Evolutionary conservation across 2,797 vertebrate genomes (phyloP), one percentile per base, ranked within the genome.

Genomic region (Danio kyathit): DNA sequence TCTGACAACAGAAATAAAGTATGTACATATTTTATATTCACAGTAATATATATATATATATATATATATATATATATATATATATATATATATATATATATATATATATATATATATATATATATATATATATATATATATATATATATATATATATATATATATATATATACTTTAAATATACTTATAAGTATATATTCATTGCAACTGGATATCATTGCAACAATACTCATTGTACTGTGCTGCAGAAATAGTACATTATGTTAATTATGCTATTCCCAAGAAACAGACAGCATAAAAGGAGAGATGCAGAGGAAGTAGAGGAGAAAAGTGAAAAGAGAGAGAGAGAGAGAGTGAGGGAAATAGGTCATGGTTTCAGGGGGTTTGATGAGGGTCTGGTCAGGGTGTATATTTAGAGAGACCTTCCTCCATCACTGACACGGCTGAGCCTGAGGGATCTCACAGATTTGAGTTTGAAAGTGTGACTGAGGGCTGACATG

Each of bases 311-410:
- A 43, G 16, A 1, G 4, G 16, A 21, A 69, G 41, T 17, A 10
- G n/a, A 13, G n/a, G 49, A 38, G 7, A 41, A 56, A 12, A 29
- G 38, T 80, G 43, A 63, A 46, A 16, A 70, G 29, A 51, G 41
- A n/a, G 17, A 46, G 14, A 81, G 65, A 67, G 16, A 49, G 67
- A 85, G 12, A 51, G 13, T 66, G 11, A 71, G 73, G 41, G 21
- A 51, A 74, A 84, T 92, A 89, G 91, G 91, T 91, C 91, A 93
- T 82, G 87, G 89, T 63, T 78, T 83, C 29, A 81, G 83, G 85
- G 66, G 67, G 56, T 74, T 29, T 44, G 52, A 60, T 70, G 52
- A 61, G 74, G 59, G 74, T 41, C 6, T 63, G 71, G 73, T 54
- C 72, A 71, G 65, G 66, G 73, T 21, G 72, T 91, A 90, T 88